Percentiles rank a stretch among this genome's conserved stretches.
These are phyloP conservation scores for Melitaea athalia DNA, from an alignment of 2,888 invertebrate species.

Conservation along the genomic window DNA sequence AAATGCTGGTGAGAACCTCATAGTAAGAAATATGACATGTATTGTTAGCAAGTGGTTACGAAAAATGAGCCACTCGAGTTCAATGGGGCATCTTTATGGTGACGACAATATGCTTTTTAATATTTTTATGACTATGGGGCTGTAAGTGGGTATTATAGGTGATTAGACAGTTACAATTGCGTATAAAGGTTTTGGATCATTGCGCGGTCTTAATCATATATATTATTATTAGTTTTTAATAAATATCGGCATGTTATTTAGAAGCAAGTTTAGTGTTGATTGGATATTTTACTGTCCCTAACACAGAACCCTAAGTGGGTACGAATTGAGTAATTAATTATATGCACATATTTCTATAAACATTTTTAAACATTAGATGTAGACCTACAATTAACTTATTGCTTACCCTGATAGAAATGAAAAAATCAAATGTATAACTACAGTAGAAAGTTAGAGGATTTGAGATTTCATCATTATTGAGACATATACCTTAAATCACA, in stretches of 20 bases:
- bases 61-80: constrained; percentile 54
- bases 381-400: too few species aligned
- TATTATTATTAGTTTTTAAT: background rate
- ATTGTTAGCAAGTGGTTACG: constrained; percentile 69
- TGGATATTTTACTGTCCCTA: background rate
- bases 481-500: constrained; percentile 5
- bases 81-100: constrained; percentile 47
- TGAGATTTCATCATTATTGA: background rate
- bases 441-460: background rate
- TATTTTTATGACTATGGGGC: constrained; percentile 54
- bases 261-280: background rate
- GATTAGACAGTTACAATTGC: constrained; percentile 19
- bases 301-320: too few species aligned
- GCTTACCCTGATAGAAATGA: background rate
- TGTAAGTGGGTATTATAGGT: constrained; percentile 55
- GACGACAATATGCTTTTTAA: constrained; percentile 53
- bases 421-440: background rate
- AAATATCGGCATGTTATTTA: background rate
- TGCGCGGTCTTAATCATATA: background rate
- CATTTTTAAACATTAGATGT: too few species aligned
- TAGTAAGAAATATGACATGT: constrained; percentile 65
- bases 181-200: background rate
- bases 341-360: too few species aligned
- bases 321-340: too few species aligned
- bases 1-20: constrained; percentile 34